Evolutionary conservation across 2,113 vertebrate genomes (phyloP).

Genomic region (Petroica traversi): DNA sequence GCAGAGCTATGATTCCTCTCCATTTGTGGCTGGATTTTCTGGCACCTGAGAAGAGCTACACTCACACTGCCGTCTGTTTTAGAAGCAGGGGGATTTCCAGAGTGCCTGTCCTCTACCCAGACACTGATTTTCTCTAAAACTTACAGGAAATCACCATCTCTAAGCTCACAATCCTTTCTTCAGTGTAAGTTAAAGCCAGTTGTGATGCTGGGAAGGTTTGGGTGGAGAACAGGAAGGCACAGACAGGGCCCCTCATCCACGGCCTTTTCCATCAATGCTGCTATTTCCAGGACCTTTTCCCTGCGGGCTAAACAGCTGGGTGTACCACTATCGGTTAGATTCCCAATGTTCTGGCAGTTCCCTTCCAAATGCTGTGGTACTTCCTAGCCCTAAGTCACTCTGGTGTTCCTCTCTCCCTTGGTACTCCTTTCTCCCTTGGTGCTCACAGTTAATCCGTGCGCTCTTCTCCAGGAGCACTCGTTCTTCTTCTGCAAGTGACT

Average conservation of each 20-base stretch:
- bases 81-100: not conserved
- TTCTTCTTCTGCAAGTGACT: not conserved
- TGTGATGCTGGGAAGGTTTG: not conserved
- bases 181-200: not conserved
- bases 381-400: not conserved
- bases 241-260: accelerated
- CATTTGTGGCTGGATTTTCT: not conserved
- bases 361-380: not conserved
- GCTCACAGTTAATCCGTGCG: not conserved
- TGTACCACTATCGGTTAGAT: not conserved
- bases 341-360: not conserved
- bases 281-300: not conserved
- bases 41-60: not conserved
- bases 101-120: not conserved
- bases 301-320: not conserved
- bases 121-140: not conserved
- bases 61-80: not conserved
- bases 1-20: not conserved
- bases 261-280: accelerated
- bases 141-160: not conserved
- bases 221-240: not conserved
- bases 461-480: not conserved
- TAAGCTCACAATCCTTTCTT: not conserved
- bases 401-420: not conserved
- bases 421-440: not conserved